Evolutionary conservation across 2,113 vertebrate genomes (phyloP).

Genomic region (Buteo buteo): DNA sequence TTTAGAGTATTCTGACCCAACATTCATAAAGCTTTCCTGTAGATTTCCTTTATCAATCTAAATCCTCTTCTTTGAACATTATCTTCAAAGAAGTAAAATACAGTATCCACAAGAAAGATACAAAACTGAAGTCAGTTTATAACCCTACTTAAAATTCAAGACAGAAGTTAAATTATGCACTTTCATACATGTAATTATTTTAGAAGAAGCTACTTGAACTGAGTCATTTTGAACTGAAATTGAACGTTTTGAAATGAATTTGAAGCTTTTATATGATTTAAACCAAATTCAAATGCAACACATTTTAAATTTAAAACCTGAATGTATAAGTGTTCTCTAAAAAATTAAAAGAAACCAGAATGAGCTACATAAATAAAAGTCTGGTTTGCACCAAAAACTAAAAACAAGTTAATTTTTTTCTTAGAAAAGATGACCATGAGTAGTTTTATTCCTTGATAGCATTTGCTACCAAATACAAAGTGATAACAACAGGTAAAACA

Average conservation of each 20-base stretch:
- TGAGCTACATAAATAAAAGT: neutral
- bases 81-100: neutral
- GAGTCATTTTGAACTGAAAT: neutral
- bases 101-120: neutral
- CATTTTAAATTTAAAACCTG: neutral
- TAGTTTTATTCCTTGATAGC: neutral
- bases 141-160: neutral
- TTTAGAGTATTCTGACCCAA: neutral
- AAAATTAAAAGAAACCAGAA: neutral
- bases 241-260: neutral
- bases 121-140: neutral
- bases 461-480: neutral
- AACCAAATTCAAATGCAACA: neutral
- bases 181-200: neutral
- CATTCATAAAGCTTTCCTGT: neutral
- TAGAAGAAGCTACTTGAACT: neutral
- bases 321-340: neutral
- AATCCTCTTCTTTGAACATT: neutral
- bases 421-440: neutral
- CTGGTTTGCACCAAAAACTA: neutral
- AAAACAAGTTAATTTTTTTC: neutral
- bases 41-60: neutral
- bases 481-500: neutral
- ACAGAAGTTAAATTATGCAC: neutral
- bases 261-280: neutral